A percentile compares a stretch with the other conserved stretches of the same genome.
Evolutionary conservation across 2,888 invertebrate species (phyloP).

Genomic region (Yponomeuta sedellus): DNA sequence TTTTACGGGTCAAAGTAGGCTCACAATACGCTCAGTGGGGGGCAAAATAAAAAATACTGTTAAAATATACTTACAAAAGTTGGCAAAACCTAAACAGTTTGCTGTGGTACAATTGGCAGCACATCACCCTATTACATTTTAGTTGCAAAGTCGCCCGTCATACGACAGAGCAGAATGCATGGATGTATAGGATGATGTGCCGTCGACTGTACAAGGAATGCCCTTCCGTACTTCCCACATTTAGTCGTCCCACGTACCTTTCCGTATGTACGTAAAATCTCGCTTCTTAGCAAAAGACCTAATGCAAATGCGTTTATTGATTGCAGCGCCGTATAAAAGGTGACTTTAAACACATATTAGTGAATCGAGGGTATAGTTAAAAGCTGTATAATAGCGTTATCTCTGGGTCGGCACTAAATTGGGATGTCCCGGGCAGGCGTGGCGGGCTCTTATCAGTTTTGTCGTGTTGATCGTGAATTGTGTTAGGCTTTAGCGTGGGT

Average conservation of each 20-base stretch:
- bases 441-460: constrained; percentile 68
- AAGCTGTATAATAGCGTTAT: constrained; percentile 76
- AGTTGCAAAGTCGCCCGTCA: no score
- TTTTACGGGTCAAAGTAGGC: no score
- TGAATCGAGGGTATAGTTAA: constrained; percentile 73
- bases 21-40: no score
- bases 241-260: not conserved
- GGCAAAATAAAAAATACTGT: no score
- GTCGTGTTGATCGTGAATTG: constrained; percentile 75
- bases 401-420: constrained; percentile 71
- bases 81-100: no score
- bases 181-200: no score
- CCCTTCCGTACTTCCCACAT: no score
- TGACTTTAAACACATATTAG: constrained; percentile 68
- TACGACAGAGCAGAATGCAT: no score
- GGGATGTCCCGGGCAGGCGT: constrained; percentile 66
- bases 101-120: no score
- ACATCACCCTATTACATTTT: no score
- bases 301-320: constrained; percentile 20
- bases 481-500: constrained; percentile 59
- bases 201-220: no score
- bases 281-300: constrained; percentile 17
- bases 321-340: constrained; percentile 28
- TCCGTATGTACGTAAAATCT: constrained; percentile 3
- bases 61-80: no score